Evolutionary conservation across 2,113 vertebrate species (phyloP).

Genomic region (Otolemur garnettii): DNA sequence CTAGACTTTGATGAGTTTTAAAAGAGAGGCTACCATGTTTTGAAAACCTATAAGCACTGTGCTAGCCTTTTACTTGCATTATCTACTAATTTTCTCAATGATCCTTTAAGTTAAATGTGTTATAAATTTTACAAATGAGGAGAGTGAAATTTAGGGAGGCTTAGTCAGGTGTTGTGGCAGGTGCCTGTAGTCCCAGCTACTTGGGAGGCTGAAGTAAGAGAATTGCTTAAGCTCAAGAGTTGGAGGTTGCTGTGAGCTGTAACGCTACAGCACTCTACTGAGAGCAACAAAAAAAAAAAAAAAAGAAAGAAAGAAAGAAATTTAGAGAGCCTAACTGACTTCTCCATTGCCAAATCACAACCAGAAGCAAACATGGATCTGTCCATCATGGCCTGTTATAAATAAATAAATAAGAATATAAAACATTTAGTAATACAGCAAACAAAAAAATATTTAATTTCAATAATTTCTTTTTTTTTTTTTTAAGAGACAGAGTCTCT

Average conservation of each 20-base stretch:
- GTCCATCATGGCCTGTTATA: neutral
- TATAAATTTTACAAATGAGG: neutral
- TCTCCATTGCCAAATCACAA: neutral
- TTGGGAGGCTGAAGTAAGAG: too few relatives aligned
- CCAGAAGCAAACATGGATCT: neutral
- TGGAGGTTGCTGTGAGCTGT: too few relatives aligned
- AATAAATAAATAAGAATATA: neutral
- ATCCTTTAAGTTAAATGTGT: neutral
- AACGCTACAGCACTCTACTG: too few relatives aligned
- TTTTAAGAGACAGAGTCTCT: too few relatives aligned
- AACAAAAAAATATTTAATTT: neutral
- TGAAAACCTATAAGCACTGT: neutral
- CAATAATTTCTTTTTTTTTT: neutral
- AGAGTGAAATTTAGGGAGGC: neutral
- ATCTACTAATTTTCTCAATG: neutral
- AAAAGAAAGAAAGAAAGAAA: neutral
- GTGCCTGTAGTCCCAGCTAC: too few relatives aligned
- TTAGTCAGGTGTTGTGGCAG: too few relatives aligned
- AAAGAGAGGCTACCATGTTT: neutral
- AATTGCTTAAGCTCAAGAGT: too few relatives aligned
- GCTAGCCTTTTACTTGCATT: neutral
- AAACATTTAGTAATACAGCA: neutral
- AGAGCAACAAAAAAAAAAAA: too few relatives aligned
- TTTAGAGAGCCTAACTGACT: neutral
- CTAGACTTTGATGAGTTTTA: neutral